Conservation (phyloP, 2,888 invertebrate species). For the Eulithis testata region DNA sequence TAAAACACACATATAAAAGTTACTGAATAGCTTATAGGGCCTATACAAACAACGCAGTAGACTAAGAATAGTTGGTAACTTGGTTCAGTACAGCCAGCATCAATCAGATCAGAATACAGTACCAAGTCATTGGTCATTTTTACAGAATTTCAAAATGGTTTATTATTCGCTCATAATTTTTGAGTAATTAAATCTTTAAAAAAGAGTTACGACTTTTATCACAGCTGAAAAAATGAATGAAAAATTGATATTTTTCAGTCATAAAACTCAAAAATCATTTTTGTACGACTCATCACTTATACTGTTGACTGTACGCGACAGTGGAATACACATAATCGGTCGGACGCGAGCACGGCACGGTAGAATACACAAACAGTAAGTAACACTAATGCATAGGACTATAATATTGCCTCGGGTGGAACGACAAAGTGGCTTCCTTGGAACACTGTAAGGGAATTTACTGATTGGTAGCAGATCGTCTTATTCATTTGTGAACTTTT, state of each 20-base stretch:
- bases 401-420: constrained; percentile 9
- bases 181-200: too few species aligned
- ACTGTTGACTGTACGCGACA: not conserved
- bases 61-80: constrained; percentile 13
- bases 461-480: constrained; percentile 23
- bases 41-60: not conserved
- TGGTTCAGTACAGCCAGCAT: too few species aligned
- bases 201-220: too few species aligned
- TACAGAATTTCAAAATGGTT: too few species aligned
- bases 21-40: constrained; percentile 4
- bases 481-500: not conserved
- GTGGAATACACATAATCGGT: constrained; percentile 1
- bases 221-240: too few species aligned
- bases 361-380: constrained; percentile 11
- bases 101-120: too few species aligned
- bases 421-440: constrained; percentile 21
- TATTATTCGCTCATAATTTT: too few species aligned
- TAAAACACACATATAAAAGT: too few species aligned
- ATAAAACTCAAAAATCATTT: too few species aligned
- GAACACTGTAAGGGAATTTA: constrained; percentile 27
- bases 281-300: too few species aligned
- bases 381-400: constrained; percentile 17
- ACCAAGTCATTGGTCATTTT: too few species aligned
- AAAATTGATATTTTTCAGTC: too few species aligned
- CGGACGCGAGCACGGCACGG: not conserved